Evolutionary conservation across 1,140 invertebrate species (phyloP), one percentile per base, ranked within the genome.

Genomic region (Cherax destructor): DNA sequence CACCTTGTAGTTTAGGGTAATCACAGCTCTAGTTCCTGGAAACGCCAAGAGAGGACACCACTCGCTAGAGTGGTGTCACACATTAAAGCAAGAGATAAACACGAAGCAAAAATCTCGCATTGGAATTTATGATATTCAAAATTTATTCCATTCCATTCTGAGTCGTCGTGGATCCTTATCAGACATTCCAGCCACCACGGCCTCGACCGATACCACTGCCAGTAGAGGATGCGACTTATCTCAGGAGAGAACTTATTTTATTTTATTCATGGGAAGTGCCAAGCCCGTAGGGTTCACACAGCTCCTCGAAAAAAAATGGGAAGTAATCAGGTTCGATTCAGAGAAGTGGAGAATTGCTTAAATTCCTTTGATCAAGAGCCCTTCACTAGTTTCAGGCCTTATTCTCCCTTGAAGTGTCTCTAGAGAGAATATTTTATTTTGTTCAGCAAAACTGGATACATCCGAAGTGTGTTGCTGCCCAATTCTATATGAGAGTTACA

Each of bases 121-220:
- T 85, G 47, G 21, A 74, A 69, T 85, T 85, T 85, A 85, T 85
- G 83, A 74, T 74, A 85, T 85, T 85, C 83, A 50, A 74, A 85
- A 85, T 85, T 85, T 85, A 85, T 85, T 85, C 69, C 83, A 72
- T 50, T 50, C 83, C 83, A 85, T 85, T 85, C 24, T 74, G 69
- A 85, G 83, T 49, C 69, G 69, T 74, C 24, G 61, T 47, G 49
- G 83, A 72, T 85, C 41, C 83, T 85, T 85, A 85, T 85, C 83
- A 50, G 49, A 24, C 41, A 74, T 85, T 85, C 65, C 65, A 72
- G 49, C 41, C 83, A 76, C n/a, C 83, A 9, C 65, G n/a, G 49
- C 47, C 69, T 13, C 4, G 21, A 49, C 16, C n/a, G n/a, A 85
- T 50, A 61, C 83, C 50, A n/a, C 11, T 10, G 69, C n/a, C 4